Evolutionary conservation across 2,113 vertebrate species (phyloP).

Genomic region (Lichenostomus cassidix): DNA sequence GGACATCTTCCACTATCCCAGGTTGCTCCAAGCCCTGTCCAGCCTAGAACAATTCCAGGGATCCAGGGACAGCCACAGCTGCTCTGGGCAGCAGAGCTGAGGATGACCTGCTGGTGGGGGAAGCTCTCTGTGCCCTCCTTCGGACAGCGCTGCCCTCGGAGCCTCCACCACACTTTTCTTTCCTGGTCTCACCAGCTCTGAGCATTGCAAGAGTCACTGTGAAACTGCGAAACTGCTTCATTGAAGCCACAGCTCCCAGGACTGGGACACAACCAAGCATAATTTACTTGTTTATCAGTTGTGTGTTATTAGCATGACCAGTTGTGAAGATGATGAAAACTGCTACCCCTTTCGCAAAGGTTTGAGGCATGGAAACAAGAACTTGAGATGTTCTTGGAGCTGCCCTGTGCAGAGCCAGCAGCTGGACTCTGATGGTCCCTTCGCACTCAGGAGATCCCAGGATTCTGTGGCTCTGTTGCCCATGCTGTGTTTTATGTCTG

Average conservation of each 20-base stretch:
- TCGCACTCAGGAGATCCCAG: not conserved
- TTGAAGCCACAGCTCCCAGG: not conserved
- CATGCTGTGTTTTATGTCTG: not conserved
- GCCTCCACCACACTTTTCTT: not conserved
- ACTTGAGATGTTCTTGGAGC: not conserved
- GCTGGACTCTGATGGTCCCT: not conserved
- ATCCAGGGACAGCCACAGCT: not conserved
- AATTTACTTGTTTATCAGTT: not conserved
- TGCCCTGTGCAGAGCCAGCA: not conserved
- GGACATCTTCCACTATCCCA: not conserved
- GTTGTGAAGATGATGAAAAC: not conserved
- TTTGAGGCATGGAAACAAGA: not conserved
- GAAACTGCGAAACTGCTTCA: not conserved
- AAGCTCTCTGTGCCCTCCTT: not conserved
- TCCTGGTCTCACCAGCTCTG: not conserved
- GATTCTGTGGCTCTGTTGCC: not conserved
- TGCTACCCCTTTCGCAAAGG: not conserved
- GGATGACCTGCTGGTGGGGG: not conserved
- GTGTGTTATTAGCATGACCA: rapidly evolving
- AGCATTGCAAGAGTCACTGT: not conserved
- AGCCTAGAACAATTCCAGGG: not conserved
- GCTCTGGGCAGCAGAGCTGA: not conserved
- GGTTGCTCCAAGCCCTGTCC: rapidly evolving
- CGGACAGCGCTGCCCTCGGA: not conserved
- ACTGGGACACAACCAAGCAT: not conserved